phyloP scores from a whole-genome alignment of 2,113 vertebrate species.

The Pampusana beccarii region DNA sequence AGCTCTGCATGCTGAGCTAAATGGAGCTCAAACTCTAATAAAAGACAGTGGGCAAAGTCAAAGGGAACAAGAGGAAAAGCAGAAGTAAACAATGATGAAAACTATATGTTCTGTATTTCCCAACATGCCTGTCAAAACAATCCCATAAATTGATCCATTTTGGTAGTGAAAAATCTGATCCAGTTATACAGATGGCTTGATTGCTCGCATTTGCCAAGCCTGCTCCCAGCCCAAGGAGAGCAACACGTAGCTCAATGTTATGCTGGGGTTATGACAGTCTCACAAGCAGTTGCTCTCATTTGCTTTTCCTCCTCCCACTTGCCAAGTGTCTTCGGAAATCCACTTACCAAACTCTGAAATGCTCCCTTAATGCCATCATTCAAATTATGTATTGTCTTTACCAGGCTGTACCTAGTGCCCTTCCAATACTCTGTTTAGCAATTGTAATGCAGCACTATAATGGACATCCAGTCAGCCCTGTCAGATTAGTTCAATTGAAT shows the following conservation, averaged over 20 bases:
- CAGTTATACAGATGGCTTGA: constrained; percentile 49
- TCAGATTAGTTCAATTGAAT: constrained; percentile 57
- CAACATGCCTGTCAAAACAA: constrained; percentile 53
- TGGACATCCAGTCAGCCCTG: constrained; percentile 41
- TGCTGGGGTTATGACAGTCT: constrained; percentile 7
- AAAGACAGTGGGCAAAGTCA: constrained; percentile 23
- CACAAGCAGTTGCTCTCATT: constrained; percentile 32
- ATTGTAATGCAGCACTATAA: constrained; percentile 45
- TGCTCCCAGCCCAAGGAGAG: constrained; percentile 28
- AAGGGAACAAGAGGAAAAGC: constrained; percentile 31
- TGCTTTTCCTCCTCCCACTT: neutral
- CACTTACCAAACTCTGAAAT: constrained; percentile 8
- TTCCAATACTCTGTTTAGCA: constrained; percentile 40
- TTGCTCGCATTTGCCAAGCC: neutral
- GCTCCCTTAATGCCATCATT: neutral
- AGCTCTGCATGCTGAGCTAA: constrained; percentile 26
- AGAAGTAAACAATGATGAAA: constrained; percentile 45
- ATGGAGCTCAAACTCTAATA: constrained; percentile 7
- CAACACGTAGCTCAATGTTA: neutral
- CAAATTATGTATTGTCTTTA: constrained; percentile 31
- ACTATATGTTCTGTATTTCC: constrained; percentile 39
- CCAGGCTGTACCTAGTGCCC: constrained; percentile 27
- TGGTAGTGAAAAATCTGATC: neutral
- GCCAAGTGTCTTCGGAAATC: constrained; percentile 19
- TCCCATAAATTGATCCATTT: constrained; percentile 35